Conservation (phyloP, 1,140 invertebrate species). For the Calycopis cecrops region DNA sequence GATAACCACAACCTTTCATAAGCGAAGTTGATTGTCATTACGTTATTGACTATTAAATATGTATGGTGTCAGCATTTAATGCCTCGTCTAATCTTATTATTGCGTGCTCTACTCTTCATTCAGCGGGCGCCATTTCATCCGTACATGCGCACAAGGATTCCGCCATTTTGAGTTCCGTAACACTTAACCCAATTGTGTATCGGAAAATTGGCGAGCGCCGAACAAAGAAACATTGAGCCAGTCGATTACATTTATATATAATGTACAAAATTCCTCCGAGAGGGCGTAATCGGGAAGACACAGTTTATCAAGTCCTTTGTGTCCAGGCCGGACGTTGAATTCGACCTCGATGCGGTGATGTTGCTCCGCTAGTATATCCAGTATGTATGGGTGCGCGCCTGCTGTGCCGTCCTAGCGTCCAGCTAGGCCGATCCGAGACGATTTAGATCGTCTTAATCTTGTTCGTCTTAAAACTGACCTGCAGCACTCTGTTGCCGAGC, state of each 20-base stretch:
- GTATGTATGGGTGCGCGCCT: constrained; percentile 69
- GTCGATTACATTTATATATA: constrained; percentile 52
- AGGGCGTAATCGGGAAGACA: constrained; percentile 54
- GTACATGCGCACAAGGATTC: constrained; percentile 41
- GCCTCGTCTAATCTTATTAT: constrained; percentile 58
- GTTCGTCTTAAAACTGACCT: constrained; percentile 98
- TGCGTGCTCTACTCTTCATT: constrained; percentile 44
- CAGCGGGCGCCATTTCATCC: constrained; percentile 47
- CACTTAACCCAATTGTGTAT: constrained; percentile 60
- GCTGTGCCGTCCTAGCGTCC: constrained; percentile 71
- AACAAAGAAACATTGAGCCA: constrained; percentile 55
- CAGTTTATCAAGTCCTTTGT: constrained; percentile 39
- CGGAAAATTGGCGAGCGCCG: constrained; percentile 39
- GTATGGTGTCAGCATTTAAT: constrained; percentile 63
- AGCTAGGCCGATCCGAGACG: constrained; percentile 55
- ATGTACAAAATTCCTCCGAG: constrained; percentile 47
- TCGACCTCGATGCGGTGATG: constrained; percentile 24
- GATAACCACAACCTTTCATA: constrained; percentile 74
- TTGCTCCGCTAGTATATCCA: constrained; percentile 24
- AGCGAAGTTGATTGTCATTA: constrained; percentile 70
- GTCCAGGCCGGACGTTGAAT: constrained; percentile 19
- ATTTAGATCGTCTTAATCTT: constrained; percentile 92
- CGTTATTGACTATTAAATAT: constrained; percentile 71
- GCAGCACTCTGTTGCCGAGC: constrained; percentile 96
- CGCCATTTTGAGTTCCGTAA: constrained; percentile 63